A percentile compares a stretch with the other conserved stretches of the same genome.
Conservation (phyloP, 1,140 invertebrate genomes). For the Magallana angulata region DNA sequence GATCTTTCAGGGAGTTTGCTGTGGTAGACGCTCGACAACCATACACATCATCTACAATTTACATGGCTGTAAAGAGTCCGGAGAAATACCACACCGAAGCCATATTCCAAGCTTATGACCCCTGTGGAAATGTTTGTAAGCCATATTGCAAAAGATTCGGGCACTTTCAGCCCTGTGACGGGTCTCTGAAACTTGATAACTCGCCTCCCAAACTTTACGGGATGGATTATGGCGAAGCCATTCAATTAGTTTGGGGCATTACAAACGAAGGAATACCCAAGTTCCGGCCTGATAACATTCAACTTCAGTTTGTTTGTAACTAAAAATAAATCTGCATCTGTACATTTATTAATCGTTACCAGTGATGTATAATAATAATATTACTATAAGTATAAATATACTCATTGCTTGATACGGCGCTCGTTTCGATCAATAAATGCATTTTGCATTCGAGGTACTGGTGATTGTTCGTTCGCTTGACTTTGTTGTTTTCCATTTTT, state of each 20-base stretch:
- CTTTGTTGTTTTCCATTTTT: background rate
- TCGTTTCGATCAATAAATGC: slow-evolving; percentile 30
- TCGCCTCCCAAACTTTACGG: slow-evolving; percentile 48
- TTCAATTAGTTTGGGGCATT: slow-evolving; percentile 48
- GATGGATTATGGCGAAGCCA: slow-evolving; percentile 53
- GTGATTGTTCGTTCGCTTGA: background rate
- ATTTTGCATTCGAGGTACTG: slow-evolving; percentile 27
- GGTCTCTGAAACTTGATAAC: slow-evolving; percentile 62
- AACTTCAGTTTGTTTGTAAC: slow-evolving; percentile 54
- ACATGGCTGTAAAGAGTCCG: slow-evolving; percentile 68
- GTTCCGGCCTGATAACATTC: slow-evolving; percentile 47
- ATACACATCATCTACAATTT: slow-evolving; percentile 63
- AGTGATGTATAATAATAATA: background rate
- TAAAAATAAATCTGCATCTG: background rate
- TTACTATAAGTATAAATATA: background rate
- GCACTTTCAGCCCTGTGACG: slow-evolving; percentile 62
- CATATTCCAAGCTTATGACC: slow-evolving; percentile 67
- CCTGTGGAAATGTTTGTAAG: slow-evolving; percentile 71
- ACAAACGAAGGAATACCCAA: slow-evolving; percentile 44
- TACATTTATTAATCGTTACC: slow-evolving; percentile 14
- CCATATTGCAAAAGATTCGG: slow-evolving; percentile 61
- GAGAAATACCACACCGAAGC: slow-evolving; percentile 56
- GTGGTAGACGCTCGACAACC: slow-evolving; percentile 64
- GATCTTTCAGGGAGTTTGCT: slow-evolving; percentile 69
- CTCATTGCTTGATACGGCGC: background rate